Base-by-base conservation (phyloP, 2,888 invertebrate species). In the Dendrolimus houi region DNA sequence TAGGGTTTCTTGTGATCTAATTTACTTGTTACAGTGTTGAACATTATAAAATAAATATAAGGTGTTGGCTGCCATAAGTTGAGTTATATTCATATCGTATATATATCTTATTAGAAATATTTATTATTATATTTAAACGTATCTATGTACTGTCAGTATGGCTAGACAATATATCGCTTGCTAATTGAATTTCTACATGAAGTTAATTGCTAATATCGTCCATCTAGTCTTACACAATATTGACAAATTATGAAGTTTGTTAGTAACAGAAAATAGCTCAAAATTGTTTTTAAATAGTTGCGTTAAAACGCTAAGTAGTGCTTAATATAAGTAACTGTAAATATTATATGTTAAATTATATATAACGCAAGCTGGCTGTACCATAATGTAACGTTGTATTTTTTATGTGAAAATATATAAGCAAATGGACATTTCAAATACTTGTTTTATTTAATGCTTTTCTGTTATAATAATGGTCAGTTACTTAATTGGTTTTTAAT, bases 341-440 rank as follows among this genome's bases (percentile, higher is more conserved):
- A 65, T 71, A 65, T 62, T 75, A 76, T 76, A 78, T 72, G 78
- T 76, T 76, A 68, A 65, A 66, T 17, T 40, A 64, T 75, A 72
- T 69, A 64, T 60, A 61, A 68, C 66, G 70, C 73, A 68, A 70
- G 69, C 72, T 71, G 71, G 70, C 77, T 83, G 80, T 84, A 78
- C 74, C 69, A 77, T 77, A 71, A 61, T 81, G 79, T 82, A 79
- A 81, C 62, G 60, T 75, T 85, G 83, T 83, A 81, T 83, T 85
- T 87, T 83, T 81, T 86, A 86, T 86, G 83, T 87, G 79, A 87
- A 89, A 47, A 47, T 47, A 87, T 89, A 88, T 86, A 87, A 86
- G 79, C 77, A 72, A 83, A 85, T 87, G 83, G 83, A 87, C 77
- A 83, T 86, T 87, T 83, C 81, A 61, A 68, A 64, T 62, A 64